Evolutionary conservation across 2,113 vertebrate species (phyloP).

Genomic region (Dipodomys spectabilis): DNA sequence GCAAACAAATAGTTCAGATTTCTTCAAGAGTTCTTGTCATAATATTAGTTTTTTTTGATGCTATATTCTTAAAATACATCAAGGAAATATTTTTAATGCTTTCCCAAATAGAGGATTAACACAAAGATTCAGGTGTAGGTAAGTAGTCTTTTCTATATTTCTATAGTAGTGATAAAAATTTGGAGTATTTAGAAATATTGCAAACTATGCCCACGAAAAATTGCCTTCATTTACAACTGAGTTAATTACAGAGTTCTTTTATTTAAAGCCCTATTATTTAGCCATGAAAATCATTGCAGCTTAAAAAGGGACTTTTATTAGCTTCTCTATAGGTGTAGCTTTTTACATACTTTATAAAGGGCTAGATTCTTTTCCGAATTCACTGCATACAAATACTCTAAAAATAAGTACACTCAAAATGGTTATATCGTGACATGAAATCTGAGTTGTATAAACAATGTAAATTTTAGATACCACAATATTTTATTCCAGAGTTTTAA

Average conservation of each 20-base stretch:
- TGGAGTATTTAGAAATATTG: slow-evolving; percentile 67
- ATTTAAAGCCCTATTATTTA: slow-evolving; percentile 62
- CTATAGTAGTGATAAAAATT: slow-evolving; percentile 46
- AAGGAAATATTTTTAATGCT: slow-evolving; percentile 39
- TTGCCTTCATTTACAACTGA: slow-evolving; percentile 56
- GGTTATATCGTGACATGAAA: neutral
- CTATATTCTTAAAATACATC: slow-evolving; percentile 5
- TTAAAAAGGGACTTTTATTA: slow-evolving; percentile 64
- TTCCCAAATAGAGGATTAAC: slow-evolving; percentile 42
- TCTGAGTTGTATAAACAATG: neutral
- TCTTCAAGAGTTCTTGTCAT: slow-evolving; percentile 45
- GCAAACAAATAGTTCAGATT: slow-evolving; percentile 55
- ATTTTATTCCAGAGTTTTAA: slow-evolving; percentile 36
- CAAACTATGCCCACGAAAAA: slow-evolving; percentile 46
- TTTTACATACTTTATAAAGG: slow-evolving; percentile 45
- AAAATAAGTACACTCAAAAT: neutral
- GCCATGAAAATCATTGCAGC: slow-evolving; percentile 64
- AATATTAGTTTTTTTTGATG: slow-evolving; percentile 27
- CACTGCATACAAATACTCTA: slow-evolving; percentile 7
- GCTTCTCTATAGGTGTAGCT: slow-evolving; percentile 7
- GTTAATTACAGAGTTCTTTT: slow-evolving; percentile 66
- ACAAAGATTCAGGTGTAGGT: slow-evolving; percentile 1
- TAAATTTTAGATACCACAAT: slow-evolving; percentile 4
- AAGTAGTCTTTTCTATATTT: slow-evolving; percentile 4
- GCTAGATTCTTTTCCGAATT: slow-evolving; percentile 37